A percentile compares a stretch with the other conserved stretches of the same genome.
phyloP scores from a whole-genome alignment of 2,113 vertebrate species.

The Amphilophus citrinellus region DNA sequence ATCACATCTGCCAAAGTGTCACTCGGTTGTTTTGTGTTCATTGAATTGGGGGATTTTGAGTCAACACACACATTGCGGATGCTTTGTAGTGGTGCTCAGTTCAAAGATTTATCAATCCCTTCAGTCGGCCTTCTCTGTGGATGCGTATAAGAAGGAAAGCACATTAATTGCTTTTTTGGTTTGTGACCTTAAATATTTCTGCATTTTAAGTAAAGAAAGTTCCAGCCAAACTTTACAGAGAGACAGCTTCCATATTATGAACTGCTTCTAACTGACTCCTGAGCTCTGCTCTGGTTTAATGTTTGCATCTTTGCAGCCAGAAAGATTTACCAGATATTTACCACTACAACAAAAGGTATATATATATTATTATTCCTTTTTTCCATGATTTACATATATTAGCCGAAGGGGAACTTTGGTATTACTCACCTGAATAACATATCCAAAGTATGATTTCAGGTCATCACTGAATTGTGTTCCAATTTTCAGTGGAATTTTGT shows the following conservation, averaged over 20 bases:
- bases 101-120: constrained; percentile 43
- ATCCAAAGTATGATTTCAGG: neutral
- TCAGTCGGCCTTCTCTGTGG: constrained; percentile 25
- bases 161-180: constrained; percentile 55
- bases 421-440: neutral
- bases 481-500: no score
- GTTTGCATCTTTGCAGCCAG: neutral
- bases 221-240: neutral
- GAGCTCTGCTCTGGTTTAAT: neutral
- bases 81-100: constrained; percentile 22
- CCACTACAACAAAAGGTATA: neutral
- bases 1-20: neutral
- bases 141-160: constrained; percentile 31
- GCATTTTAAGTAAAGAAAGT: neutral
- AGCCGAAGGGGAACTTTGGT: neutral
- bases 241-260: neutral
- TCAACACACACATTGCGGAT: neutral
- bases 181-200: constrained; percentile 38
- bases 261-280: neutral
- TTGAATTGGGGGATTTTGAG: neutral
- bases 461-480: neutral
- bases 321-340: neutral
- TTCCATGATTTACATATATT: neutral
- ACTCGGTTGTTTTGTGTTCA: neutral
- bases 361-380: neutral